phyloP scores from a whole-genome alignment of 2,888 invertebrate species.

The Plagiodera versicolora region DNA sequence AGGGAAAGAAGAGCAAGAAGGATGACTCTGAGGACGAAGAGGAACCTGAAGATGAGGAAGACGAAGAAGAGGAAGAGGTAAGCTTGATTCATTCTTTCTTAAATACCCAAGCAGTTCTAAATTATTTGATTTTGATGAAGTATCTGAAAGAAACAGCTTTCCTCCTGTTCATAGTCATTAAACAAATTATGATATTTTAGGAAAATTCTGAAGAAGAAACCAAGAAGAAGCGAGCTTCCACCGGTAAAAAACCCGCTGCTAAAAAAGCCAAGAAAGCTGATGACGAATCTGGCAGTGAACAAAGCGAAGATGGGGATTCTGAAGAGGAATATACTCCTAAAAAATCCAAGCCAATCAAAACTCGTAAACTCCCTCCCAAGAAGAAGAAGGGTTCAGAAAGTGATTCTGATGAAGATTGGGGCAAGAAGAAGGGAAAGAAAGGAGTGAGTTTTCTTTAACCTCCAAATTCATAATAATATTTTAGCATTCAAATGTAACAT shows the following conservation, averaged over 20 bases:
- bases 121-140: neutral
- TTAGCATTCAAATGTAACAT: too few species aligned
- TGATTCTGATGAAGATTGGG: slow-evolving; percentile 71
- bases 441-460: slow-evolving; percentile 46
- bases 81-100: too few species aligned
- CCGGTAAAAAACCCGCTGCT: slow-evolving; percentile 55
- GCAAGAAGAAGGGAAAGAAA: slow-evolving; percentile 60
- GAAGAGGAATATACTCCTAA: slow-evolving; percentile 66
- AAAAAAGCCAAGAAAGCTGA: slow-evolving; percentile 60
- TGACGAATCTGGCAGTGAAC: slow-evolving; percentile 56
- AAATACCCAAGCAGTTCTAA: too few species aligned
- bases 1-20: slow-evolving; percentile 55
- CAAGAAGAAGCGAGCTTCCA: slow-evolving; percentile 60
- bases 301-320: slow-evolving; percentile 58
- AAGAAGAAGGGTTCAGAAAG: slow-evolving; percentile 70
- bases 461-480: too few species aligned
- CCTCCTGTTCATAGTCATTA: too few species aligned
- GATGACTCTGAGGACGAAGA: slow-evolving; percentile 55
- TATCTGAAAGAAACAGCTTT: too few species aligned
- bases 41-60: slow-evolving; percentile 55
- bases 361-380: slow-evolving; percentile 59
- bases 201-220: slow-evolving; percentile 58
- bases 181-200: too few species aligned
- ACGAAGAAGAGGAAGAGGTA: slow-evolving; percentile 59
- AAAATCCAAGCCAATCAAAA: slow-evolving; percentile 58